phyloP scores from a whole-genome alignment of 2,113 vertebrate species.

The Condylura cristata region DNA sequence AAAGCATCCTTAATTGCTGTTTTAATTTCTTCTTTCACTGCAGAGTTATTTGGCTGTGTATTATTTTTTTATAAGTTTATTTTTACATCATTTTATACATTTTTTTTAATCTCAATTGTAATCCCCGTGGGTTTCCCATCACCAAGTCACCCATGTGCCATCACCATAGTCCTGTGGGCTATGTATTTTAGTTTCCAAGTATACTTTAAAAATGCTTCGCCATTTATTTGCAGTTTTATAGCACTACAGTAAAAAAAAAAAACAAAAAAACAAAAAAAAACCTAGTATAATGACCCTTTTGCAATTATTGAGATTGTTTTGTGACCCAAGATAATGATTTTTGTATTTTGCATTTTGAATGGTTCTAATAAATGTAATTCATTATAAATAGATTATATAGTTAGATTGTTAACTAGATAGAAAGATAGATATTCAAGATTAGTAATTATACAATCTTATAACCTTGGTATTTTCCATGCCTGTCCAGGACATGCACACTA shows the following conservation, averaged over 20 bases:
- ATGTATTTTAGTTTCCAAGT: conserved; percentile 22
- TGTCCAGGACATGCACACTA: background rate
- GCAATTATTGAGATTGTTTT: conserved; percentile 3
- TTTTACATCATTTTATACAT: too few species aligned
- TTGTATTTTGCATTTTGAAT: background rate
- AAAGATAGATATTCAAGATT: background rate
- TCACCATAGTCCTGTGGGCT: too few species aligned
- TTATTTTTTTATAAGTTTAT: background rate
- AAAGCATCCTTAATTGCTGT: background rate
- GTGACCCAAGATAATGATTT: conserved; percentile 13
- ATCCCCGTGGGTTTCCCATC: too few species aligned
- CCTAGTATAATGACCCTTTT: background rate
- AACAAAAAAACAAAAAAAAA: background rate
- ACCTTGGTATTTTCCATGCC: background rate
- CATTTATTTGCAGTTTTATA: background rate
- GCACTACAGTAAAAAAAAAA: conserved; percentile 17
- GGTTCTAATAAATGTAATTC: conserved; percentile 13
- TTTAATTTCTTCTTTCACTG: conserved; percentile 39
- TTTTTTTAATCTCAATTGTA: too few species aligned
- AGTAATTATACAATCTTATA: conserved; percentile 2
- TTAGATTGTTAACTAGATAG: background rate
- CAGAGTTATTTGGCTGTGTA: background rate
- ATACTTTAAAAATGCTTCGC: background rate
- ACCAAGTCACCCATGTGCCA: too few species aligned
- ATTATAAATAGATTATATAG: background rate